Evolutionary conservation across 2,888 invertebrate species (phyloP), one percentile per base, ranked within the genome.

Genomic region (Lasioglossum marginatum): DNA sequence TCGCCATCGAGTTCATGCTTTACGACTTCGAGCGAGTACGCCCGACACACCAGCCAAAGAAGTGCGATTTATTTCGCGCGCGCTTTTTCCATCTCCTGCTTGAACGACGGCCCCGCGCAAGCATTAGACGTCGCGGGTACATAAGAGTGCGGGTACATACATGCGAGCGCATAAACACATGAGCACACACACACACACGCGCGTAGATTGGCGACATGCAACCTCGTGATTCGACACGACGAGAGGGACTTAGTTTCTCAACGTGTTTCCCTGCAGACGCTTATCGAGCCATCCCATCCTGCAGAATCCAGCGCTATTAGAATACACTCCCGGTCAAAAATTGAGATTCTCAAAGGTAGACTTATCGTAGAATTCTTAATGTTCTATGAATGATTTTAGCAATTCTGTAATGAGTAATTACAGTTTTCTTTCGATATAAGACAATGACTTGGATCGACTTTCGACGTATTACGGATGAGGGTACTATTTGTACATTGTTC

Each of bases 1-100:
- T 86, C 85, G 71, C 88, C 83, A 85, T 88, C 82, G 83, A 91
- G 84, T 79, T 76, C 86, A 82, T 88, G 89, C 76, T 90, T 89
- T 90, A 90, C 85, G 90, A 84, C 85, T 78, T 82, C 52, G 66
- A 68, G 45, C 70, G 57, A n/a, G 43, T 79, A 82, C 82, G 77
- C 63, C 34, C 77, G 77, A 81, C 83, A 57, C 63, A 31, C 60
- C 27, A 27, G 43, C 82, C 75, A 83, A 88, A 88, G 82, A 86
- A 88, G 68, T 60, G 68, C 86, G 90, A 89, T 90, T 89, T 89
- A 89, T 89, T 88, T 90, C 83, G 75, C 77, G 76, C 73, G 71
- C 63, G 78, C 78, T 82, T 81, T 83, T 86, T 89, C 77, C 31
- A 66, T 31, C 70, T 23, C 14, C 14, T 3, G 14, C 52, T 16